These are phyloP conservation scores for Nyctibius grandis DNA, from an alignment of 2,797 vertebrate genomes.

Conservation along the genomic window DNA sequence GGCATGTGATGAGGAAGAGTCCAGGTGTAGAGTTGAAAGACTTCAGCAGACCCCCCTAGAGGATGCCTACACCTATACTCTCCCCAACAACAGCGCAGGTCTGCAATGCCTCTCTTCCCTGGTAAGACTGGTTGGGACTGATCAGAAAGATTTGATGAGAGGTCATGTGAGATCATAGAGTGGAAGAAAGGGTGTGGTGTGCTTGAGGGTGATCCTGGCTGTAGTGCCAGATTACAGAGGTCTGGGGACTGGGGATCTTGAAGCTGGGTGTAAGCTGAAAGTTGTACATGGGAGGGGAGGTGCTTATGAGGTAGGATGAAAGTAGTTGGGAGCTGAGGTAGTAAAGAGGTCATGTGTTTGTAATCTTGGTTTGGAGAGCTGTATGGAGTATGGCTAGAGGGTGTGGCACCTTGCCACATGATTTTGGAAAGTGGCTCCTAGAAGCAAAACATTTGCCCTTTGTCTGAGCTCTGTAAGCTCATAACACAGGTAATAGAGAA, in stretches of 20 bases:
- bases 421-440: background rate
- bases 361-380: background rate
- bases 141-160: background rate
- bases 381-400: background rate
- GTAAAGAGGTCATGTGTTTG: background rate
- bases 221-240: background rate
- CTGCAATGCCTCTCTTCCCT: background rate
- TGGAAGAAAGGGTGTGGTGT: background rate
- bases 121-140: background rate
- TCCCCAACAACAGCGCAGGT: background rate
- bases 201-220: background rate
- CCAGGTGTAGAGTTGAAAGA: background rate
- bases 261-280: background rate
- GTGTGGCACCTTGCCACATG: background rate
- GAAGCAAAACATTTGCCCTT: background rate
- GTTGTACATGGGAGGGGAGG: rapidly evolving
- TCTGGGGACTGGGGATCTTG: background rate
- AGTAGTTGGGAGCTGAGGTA: background rate
- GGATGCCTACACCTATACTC: background rate
- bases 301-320: background rate
- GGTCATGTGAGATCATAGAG: background rate
- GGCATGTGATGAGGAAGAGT: background rate
- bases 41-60: background rate
- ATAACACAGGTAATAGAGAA: background rate
- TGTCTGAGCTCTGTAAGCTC: background rate